Base-by-base conservation (phyloP, 2,113 vertebrate genomes). In the Telmatochromis brichardi region DNA sequence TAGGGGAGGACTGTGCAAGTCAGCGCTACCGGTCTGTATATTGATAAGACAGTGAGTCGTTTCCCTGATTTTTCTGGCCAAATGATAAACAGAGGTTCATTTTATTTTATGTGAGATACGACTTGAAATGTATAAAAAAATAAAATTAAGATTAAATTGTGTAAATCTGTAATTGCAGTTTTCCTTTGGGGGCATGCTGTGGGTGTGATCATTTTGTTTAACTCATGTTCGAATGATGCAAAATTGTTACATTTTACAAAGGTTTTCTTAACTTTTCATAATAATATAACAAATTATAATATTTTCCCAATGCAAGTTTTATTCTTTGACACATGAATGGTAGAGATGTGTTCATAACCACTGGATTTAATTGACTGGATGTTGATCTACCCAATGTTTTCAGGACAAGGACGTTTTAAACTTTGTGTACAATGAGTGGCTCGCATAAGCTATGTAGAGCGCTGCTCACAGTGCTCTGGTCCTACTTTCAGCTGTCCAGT, bases 1-100 rank as follows among this genome's bases (percentile, higher is more conserved):
- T 68, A 23, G 65, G 65, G 65, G 35, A 42, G 35, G n/a, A 15
- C 37, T 15, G 5, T 23, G 37, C 3, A 4, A 14, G n/a, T 42
- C 21, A 23, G 2, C 1, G 0, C 6, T 4, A 6, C 37, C 0
- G 5, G 0, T 23, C 8, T 73, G 7, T 14, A 23, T 14, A 23
- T 10, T 1, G 37, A 45, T 45, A 15, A 73, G 65, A 3, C 65
- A 6, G 7, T 37, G 12, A 23, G 37, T 73, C 1, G 3, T 45
- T 42, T 73, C 0, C 21, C 21, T 26, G 21, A 10, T 71, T 42
- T 42, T 73, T 71, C 12, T 71, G n/a, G 35, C 65, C 1, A 40
- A 58, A 31, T 58, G 19, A 68, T 6, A 37, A 65, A 65, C 19
- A 40, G 21, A 40, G 35, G n/a, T 1, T 7, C 35, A 21, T 19